phyloP scores from a whole-genome alignment of 2,888 invertebrate species.

The Eupithecia dodoneata region DNA sequence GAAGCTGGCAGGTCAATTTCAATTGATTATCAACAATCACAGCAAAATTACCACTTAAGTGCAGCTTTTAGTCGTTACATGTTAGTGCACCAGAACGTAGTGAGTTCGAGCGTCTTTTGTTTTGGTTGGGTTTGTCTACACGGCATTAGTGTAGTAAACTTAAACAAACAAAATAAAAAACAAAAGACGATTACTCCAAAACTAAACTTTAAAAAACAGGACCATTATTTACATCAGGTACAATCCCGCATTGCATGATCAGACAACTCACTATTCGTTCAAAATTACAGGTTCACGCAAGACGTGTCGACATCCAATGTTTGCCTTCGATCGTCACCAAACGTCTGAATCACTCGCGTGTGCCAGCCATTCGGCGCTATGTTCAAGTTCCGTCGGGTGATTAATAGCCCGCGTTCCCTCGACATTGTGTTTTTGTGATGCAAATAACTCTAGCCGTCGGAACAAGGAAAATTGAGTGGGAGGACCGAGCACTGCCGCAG shows the following conservation, averaged over 20 bases:
- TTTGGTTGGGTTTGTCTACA: too few relatives aligned
- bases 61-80: background rate
- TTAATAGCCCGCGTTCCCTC: slow-evolving; percentile 81
- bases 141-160: too few relatives aligned
- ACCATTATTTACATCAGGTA: background rate
- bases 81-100: background rate
- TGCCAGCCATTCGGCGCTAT: slow-evolving; percentile 74
- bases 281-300: slow-evolving; percentile 32
- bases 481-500: slow-evolving; percentile 78
- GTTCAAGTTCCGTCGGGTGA: slow-evolving; percentile 77
- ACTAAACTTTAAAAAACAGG: background rate
- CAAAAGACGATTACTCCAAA: background rate
- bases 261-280: background rate
- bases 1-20: slow-evolving; percentile 2
- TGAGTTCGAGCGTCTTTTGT: background rate
- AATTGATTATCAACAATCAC: background rate
- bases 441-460: slow-evolving; percentile 83
- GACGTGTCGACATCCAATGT: slow-evolving; percentile 45
- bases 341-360: slow-evolving; percentile 80
- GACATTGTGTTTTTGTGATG: slow-evolving; percentile 84
- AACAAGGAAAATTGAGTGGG: slow-evolving; percentile 83
- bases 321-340: slow-evolving; percentile 66
- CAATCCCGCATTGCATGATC: slow-evolving; percentile 1
- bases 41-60: background rate
- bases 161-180: background rate